Percentiles rank a stretch among this genome's conserved stretches.
Evolutionary conservation across 2,113 vertebrate genomes (phyloP).

Genomic region (Cephalopholis sonnerati): DNA sequence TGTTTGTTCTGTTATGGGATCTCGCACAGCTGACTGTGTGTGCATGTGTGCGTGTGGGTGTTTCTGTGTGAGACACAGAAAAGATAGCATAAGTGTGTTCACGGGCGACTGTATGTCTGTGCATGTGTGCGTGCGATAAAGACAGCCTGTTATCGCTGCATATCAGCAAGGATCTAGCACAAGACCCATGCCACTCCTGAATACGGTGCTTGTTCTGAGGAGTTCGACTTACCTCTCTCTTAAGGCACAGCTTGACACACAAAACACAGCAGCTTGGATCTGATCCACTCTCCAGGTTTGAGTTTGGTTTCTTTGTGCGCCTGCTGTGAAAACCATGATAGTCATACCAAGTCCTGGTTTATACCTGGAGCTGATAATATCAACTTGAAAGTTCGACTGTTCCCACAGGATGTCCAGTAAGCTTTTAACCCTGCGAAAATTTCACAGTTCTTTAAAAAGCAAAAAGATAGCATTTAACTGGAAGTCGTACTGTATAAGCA

Average conservation of each 20-base stretch:
- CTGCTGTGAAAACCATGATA: slow-evolving; percentile 59
- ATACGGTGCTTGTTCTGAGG: slow-evolving; percentile 51
- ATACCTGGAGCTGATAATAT: slow-evolving; percentile 52
- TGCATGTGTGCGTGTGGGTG: slow-evolving; percentile 2
- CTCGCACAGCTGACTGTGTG: slow-evolving; percentile 45
- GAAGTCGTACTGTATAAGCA: not conserved
- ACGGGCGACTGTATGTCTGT: slow-evolving; percentile 17
- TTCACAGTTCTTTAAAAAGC: not conserved
- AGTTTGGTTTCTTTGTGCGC: slow-evolving; percentile 32
- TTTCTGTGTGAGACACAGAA: slow-evolving; percentile 31
- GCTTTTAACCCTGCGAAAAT: slow-evolving; percentile 22
- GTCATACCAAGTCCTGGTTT: slow-evolving; percentile 44
- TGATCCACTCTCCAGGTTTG: slow-evolving; percentile 36
- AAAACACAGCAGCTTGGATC: slow-evolving; percentile 54
- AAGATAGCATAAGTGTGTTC: slow-evolving; percentile 17
- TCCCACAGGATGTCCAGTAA: slow-evolving; percentile 31
- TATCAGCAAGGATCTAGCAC: slow-evolving; percentile 63
- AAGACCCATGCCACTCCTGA: slow-evolving; percentile 52
- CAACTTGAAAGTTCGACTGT: slow-evolving; percentile 17
- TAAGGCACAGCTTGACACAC: slow-evolving; percentile 68
- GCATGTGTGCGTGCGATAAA: slow-evolving; percentile 30
- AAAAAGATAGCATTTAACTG: not conserved
- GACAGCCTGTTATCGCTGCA: slow-evolving; percentile 44
- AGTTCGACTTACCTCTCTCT: slow-evolving; percentile 45
- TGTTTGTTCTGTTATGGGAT: slow-evolving; percentile 69